Base-by-base conservation (phyloP, 64 coral and sea anemone genomes). In the Actinia equina region DNA sequence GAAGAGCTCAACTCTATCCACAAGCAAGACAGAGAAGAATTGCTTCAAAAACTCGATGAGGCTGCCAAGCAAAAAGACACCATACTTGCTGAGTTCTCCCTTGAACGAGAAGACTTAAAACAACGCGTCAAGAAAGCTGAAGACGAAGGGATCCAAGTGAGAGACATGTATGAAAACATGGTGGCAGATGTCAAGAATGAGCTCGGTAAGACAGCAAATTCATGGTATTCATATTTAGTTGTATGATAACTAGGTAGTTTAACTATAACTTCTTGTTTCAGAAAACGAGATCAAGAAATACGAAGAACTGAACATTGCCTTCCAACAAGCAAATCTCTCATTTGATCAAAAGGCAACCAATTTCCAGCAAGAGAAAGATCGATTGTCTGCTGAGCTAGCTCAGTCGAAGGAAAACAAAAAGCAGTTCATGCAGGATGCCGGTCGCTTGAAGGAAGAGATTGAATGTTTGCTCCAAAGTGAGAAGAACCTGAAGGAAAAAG, bases 131-230 rank as follows among this genome's bases (percentile, higher is more conserved):
- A 85, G 55, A 57, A 63, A 85, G 52, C 41, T 56, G 86, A 86
- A 41, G 16, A 54, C 10, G 90, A 87, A 51, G 62, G 43, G 7
- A 43, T 71, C 54, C 76, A 82, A 82, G 85, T 87, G 23, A 83
- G 79, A 87, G 79, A 92, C 18, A 44, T 71, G 2, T 92, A 92
- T 16, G 90, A 92, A 71, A 19, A 87, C 22, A 92, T 92, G 85
- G 7, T 92, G 26, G 90, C 77, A 53, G 90, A 53, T 1, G 12
- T 92, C 13, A 87, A 51, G 67, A 92, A 37, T 44, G 90, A 87
- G 44, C 45, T 92, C 17, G 90, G 90, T 92, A 80, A 87, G 56
- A 11, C 13, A 57, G 55, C 6, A 57, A 57, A 57, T 57, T 14
- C 0, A 54, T 54, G 52, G 30, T 63, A 18, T 63, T 63, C 4